Base-by-base conservation (phyloP, 2,113 vertebrate genomes). In the Corythornis madagascariensis region DNA sequence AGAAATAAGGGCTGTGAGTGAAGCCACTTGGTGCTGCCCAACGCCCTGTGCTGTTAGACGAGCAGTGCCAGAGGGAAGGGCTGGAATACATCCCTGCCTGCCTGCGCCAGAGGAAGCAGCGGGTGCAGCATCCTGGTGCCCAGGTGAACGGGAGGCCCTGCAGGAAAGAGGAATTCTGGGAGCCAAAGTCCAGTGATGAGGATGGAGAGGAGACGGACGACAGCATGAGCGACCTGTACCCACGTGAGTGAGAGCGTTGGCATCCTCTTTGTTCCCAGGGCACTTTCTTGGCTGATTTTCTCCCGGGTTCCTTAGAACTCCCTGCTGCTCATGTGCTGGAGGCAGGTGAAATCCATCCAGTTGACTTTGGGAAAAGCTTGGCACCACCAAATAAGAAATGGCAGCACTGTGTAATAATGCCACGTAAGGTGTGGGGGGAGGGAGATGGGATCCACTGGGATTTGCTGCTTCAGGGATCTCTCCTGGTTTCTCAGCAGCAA, bases 221-320 rank as follows among this genome's bases (percentile, higher is more conserved):
- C 97, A 99, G 99, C 97, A 98, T 99, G 99, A 98, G 98, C 8
- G 99, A 99, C 96, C 97, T 99, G 65, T 99, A 99, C 75, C 99
- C 99, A 42, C 5, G 99, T 99, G 82, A 98, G 98, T 42, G 11
- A 56, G 35, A 35, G 3, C 1, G 0, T 7, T 13, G 40, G 9
- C 40, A 18, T n/a, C 50, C 3, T 22, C 29, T 75, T 0, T 24
- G 10, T 82, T 22, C 40, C 53, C 7, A 33, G 22, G 20, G 22
- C n/a, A n/a, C 6, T 13, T 69, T 28, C 16, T 18, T 4, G 14
- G 25, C 12, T 26, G 3, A 10, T 83, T 81, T 59, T 55, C 11
- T 60, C 21, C 16, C 1, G 10, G 9, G 7, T 85, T 43, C 28
- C 64, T 56, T 59, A 6, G 13, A 70, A 45, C 24, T 88, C 28